Conservation (phyloP, 2,888 invertebrate genomes). For the Dioctria linearis region DNA sequence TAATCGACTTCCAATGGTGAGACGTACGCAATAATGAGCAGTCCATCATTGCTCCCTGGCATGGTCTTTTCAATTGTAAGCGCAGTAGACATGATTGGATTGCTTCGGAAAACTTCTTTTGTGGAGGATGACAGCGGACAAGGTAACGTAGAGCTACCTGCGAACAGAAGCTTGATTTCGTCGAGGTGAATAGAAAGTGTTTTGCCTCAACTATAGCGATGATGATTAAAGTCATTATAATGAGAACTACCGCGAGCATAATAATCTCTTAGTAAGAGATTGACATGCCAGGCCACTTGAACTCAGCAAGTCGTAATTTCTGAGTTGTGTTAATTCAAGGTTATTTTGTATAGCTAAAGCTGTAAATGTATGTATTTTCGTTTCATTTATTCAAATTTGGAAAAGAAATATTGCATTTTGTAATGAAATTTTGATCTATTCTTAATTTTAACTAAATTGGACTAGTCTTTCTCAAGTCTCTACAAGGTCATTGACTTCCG, state of each 20-base stretch:
- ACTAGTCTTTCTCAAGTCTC: too few species aligned
- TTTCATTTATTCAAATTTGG: too few species aligned
- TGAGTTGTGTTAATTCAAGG: constrained; percentile 20
- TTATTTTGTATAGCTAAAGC: too few species aligned
- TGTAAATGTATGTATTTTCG: too few species aligned
- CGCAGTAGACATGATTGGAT: constrained; percentile 22
- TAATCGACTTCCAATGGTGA: constrained; percentile 57
- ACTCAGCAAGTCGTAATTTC: constrained; percentile 25
- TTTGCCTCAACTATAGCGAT: constrained; percentile 37
- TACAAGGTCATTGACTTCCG: too few species aligned
- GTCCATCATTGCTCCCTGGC: constrained; percentile 38
- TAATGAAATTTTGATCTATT: too few species aligned
- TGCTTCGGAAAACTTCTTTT: constrained; percentile 40
- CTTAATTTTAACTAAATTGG: too few species aligned
- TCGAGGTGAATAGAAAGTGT: constrained; percentile 43
- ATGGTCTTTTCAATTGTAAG: constrained; percentile 6
- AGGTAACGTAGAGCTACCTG: constrained; percentile 26
- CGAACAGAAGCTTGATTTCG: constrained; percentile 37
- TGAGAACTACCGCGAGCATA: constrained; percentile 43
- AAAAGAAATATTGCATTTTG: too few species aligned
- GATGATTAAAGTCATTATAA: constrained; percentile 50
- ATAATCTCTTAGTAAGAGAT: constrained; percentile 31
- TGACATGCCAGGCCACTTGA: constrained; percentile 47
- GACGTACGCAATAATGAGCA: constrained; percentile 56
- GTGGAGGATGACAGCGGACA: not conserved